phyloP scores from a whole-genome alignment of 2,113 vertebrate species.

The Hemicordylus capensis region DNA sequence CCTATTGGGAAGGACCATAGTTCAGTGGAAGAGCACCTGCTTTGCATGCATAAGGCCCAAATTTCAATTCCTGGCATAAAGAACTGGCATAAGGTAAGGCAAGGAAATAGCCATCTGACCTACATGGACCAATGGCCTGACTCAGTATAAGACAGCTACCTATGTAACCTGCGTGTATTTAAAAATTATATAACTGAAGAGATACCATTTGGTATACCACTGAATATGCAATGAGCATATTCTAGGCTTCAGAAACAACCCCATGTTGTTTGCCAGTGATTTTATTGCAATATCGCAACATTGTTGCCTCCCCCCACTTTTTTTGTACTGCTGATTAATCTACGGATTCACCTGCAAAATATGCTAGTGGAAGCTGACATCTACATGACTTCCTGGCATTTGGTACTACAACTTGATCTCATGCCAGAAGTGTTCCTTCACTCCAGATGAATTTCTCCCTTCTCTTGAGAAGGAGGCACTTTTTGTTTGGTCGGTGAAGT shows the following conservation, averaged over 20 bases:
- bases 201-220: not conserved
- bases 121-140: too few species aligned
- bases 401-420: too few species aligned
- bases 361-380: not conserved
- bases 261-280: not conserved
- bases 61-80: too few species aligned
- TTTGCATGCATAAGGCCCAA: too few species aligned
- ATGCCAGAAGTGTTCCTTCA: not conserved
- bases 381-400: too few species aligned
- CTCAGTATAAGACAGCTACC: too few species aligned
- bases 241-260: not conserved
- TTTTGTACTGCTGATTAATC: constrained; percentile 38
- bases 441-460: not conserved
- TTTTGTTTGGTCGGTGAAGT: constrained; percentile 12
- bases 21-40: too few species aligned
- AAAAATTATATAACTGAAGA: not conserved
- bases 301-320: constrained; percentile 6
- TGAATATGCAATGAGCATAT: not conserved
- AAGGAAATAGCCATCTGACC: too few species aligned
- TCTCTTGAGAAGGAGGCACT: not conserved
- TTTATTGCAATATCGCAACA: not conserved
- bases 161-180: not conserved
- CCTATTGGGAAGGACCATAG: too few species aligned
- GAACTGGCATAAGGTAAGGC: too few species aligned
- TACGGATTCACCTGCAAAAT: constrained; percentile 44